A percentile compares a stretch with the other conserved stretches of the same genome.
Evolutionary conservation across 2,888 invertebrate genomes (phyloP).

Genomic region (Fragum whitleyi): DNA sequence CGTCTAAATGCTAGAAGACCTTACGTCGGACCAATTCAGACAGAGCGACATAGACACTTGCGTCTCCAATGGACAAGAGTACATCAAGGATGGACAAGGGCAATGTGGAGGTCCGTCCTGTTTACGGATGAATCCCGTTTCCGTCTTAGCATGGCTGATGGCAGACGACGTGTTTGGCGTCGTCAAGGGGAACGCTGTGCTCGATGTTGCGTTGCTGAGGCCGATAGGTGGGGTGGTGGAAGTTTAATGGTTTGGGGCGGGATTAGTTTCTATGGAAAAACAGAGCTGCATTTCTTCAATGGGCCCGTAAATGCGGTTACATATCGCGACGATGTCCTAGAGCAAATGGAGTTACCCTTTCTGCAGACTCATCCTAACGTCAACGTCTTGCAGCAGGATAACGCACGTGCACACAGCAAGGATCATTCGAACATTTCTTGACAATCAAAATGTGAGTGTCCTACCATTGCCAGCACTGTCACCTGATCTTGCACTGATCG

Average conservation of each 20-base stretch:
- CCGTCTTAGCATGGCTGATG: neutral
- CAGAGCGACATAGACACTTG: neutral
- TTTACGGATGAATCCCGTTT: neutral
- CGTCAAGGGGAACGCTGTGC: neutral
- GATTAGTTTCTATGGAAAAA: neutral
- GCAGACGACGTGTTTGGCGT: neutral
- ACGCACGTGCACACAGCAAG: neutral
- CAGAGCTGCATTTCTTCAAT: too few relatives aligned
- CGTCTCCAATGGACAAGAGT: neutral
- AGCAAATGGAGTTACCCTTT: too few relatives aligned
- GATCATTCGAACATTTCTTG: neutral
- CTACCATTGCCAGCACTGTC: too few relatives aligned
- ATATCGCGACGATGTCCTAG: too few relatives aligned
- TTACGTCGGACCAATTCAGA: neutral
- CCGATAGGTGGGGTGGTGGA: neutral
- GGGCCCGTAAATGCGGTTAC: too few relatives aligned
- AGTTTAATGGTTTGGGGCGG: neutral
- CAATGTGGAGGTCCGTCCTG: neutral
- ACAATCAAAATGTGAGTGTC: neutral
- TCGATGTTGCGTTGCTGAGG: neutral
- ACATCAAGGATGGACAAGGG: neutral
- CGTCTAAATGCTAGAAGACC: neutral
- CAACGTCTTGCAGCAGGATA: neutral
- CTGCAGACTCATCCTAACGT: neutral
- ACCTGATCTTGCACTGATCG: neutral